phyloP scores from a whole-genome alignment of 2,888 invertebrate species.

The Hypolimnas misippus region DNA sequence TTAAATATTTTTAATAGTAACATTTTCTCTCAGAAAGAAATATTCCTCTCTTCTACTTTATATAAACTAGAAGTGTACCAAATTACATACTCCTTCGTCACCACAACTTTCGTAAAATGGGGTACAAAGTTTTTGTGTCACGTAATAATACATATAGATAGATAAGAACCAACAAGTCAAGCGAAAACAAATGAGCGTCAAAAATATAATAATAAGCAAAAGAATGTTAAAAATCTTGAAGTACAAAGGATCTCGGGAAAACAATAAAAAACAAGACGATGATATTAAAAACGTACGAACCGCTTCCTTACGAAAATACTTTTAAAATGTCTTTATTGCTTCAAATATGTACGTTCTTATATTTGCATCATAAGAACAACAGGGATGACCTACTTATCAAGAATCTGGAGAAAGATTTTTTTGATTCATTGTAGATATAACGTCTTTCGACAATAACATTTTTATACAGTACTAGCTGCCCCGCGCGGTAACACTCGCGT shows the following conservation, averaged over 20 bases:
- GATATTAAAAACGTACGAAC: not conserved
- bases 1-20: no score
- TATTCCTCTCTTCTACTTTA: no score
- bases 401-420: not conserved
- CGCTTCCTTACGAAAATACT: not conserved
- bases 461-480: no score
- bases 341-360: not conserved
- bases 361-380: slow-evolving; percentile 4
- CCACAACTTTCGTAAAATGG: no score
- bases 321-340: slow-evolving; percentile 4
- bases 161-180: no score
- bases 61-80: no score
- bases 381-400: slow-evolving; percentile 11
- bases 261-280: not conserved
- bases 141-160: no score
- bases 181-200: not conserved
- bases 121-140: no score
- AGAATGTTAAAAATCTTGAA: not conserved
- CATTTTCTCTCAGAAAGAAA: no score
- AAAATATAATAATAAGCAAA: not conserved
- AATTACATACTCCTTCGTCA: no score
- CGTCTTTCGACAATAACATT: not conserved
- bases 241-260: not conserved
- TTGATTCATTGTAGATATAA: not conserved
- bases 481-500: no score